phyloP scores from a whole-genome alignment of 2,113 vertebrate species.

The Lepisosteus oculatus region DNA sequence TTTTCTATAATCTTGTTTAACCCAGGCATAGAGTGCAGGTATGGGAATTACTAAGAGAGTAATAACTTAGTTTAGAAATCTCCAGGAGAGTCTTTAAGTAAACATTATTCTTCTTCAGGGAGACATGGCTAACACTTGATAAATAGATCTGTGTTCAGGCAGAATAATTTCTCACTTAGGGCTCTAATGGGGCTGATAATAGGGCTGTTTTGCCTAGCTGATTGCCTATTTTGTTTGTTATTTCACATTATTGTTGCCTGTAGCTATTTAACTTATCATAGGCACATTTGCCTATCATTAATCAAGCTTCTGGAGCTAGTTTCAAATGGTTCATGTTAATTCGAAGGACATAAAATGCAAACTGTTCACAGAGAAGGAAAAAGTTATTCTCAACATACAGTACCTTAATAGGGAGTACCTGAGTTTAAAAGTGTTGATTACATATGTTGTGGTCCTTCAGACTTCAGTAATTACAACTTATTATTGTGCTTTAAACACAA shows the following conservation, averaged over 20 bases:
- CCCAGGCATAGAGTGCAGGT: constrained; percentile 49
- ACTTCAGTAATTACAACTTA: too few relatives aligned
- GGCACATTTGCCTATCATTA: constrained; percentile 56
- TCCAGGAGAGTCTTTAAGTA: constrained; percentile 58
- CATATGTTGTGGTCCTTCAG: too few relatives aligned
- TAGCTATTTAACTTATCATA: constrained; percentile 62
- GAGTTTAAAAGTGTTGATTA: too few relatives aligned
- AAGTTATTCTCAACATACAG: too few relatives aligned
- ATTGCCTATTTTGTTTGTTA: constrained; percentile 70
- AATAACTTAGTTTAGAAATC: constrained; percentile 57
- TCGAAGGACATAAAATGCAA: constrained; percentile 36
- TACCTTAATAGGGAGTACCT: too few relatives aligned
- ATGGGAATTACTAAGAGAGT: constrained; percentile 61
- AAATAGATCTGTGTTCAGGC: constrained; percentile 51
- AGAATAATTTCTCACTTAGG: constrained; percentile 70
- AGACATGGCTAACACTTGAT: constrained; percentile 51
- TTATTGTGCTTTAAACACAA: too few relatives aligned
- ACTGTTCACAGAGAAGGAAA: neutral
- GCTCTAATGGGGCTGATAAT: constrained; percentile 64
- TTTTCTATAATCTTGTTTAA: too few relatives aligned
- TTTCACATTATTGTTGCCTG: constrained; percentile 61
- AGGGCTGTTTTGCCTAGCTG: constrained; percentile 57
- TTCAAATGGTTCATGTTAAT: constrained; percentile 43
- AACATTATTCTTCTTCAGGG: constrained; percentile 62
- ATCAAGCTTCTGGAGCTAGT: constrained; percentile 51